A percentile compares a stretch with the other conserved stretches of the same genome.
Evolutionary conservation across 1,140 invertebrate species (phyloP).

Genomic region (Micrasema minimum): DNA sequence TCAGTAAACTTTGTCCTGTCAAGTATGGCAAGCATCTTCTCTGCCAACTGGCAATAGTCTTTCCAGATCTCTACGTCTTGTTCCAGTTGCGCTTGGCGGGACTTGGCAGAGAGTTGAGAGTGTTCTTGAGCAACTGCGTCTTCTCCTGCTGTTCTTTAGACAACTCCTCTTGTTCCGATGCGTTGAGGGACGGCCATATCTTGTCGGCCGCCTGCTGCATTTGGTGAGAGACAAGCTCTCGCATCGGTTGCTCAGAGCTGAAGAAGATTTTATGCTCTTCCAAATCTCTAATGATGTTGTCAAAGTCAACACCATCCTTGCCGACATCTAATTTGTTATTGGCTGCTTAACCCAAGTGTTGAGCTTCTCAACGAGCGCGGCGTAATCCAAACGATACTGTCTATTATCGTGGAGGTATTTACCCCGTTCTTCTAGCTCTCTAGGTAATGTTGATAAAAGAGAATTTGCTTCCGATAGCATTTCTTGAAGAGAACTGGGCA

Average conservation of each 20-base stretch:
- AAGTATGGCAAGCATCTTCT: conserved; percentile 79
- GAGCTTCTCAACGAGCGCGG: conserved; percentile 78
- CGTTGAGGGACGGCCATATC: conserved; percentile 85
- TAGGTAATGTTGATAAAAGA: conserved; percentile 79
- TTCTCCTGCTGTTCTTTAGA: conserved; percentile 82
- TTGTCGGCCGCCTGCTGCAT: conserved; percentile 86
- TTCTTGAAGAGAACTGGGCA: conserved; percentile 82
- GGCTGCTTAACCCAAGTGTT: conserved; percentile 86
- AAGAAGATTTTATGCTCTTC: conserved; percentile 90
- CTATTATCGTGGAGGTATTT: conserved; percentile 85
- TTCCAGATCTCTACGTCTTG: conserved; percentile 83
- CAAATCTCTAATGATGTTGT: conserved; percentile 83
- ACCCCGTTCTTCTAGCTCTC: conserved; percentile 81
- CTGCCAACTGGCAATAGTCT: conserved; percentile 79
- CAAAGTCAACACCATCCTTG: conserved; percentile 88
- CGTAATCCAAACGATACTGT: conserved; percentile 79
- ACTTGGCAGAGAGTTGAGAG: conserved; percentile 81
- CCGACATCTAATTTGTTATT: conserved; percentile 79
- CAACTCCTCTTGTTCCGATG: conserved; percentile 83
- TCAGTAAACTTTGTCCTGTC: conserved; percentile 78
- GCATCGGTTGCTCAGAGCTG: conserved; percentile 79
- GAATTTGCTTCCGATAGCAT: conserved; percentile 85
- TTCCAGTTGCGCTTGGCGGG: conserved; percentile 78
- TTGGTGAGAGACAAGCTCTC: conserved; percentile 81
- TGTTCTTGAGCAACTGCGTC: conserved; percentile 83